Percentiles rank a stretch among this genome's conserved stretches.
Evolutionary conservation across 1,140 invertebrate species (phyloP).

Genomic region (Myzus persicae): DNA sequence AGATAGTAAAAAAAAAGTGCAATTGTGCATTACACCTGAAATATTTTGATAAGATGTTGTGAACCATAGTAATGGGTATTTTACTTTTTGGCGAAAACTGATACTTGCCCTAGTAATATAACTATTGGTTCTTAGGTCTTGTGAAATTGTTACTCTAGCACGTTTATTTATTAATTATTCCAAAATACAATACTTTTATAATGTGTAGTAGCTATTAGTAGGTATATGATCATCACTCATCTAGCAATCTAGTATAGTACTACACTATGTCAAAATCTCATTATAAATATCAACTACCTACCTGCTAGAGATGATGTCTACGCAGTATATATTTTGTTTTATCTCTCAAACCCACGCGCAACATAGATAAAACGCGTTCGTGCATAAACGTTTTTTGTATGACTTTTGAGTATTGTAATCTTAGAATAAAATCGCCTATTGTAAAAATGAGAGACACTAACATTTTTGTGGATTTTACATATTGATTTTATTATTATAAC

Average conservation of each 20-base stretch:
- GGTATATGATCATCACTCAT: not conserved
- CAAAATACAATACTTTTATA: not conserved
- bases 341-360: not conserved
- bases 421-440: not conserved
- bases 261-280: not conserved
- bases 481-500: not conserved
- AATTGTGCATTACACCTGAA: no score
- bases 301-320: no score
- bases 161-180: not conserved
- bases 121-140: not conserved
- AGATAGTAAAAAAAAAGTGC: no score
- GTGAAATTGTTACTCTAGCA: not conserved
- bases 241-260: not conserved
- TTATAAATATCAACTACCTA: not conserved
- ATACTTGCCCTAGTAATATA: no score
- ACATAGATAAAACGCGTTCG: not conserved
- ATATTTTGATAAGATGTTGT: not conserved
- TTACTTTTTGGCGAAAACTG: no score
- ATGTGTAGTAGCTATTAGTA: not conserved
- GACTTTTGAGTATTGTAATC: no score
- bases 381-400: not conserved
- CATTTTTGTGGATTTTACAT: not conserved
- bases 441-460: not conserved
- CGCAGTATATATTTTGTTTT: not conserved
- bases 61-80: not conserved